Evolutionary conservation across 2,797 vertebrate genomes (phyloP), one percentile per base, ranked within the genome.

Genomic region (Perodicticus potto): DNA sequence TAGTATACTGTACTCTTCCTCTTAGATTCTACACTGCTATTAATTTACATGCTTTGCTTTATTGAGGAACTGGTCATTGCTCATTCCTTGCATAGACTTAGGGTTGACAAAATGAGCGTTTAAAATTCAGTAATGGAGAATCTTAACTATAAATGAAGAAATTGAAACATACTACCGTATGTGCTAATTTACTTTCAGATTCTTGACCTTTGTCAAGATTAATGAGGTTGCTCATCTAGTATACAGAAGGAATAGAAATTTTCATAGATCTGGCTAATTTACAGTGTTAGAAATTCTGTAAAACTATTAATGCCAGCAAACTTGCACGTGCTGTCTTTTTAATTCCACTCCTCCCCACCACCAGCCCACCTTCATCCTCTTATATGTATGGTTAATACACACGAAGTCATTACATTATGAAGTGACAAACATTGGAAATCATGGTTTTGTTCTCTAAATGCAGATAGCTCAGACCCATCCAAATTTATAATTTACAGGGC

Each of bases 201-300:
- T 92, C 82, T 94, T 97, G 92, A 96, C 82, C 88, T 97, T 97
- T 96, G 88, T 90, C 77, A 93, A 90, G 86, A 95, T 63, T 96
- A 94, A 96, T 96, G 69, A 96, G 63, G 91, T 95, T 92, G 84
- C 69, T 67, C 93, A 95, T 94, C 61, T 90, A 90, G 20, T 74
- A 72, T 55, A 93, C 85, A 87, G 57, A 95, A 95, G 70, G 55
- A 27, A 94, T 83, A 86, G 86, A 95, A 95, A 20, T 86, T 92
- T 78, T 92, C 93, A 92, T 86, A 96, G 63, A 93, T 22, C 34
- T 92, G 32, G 67, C 40, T 88, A 74, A 88, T 94, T 97, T 90
- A 55, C 65, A 57, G 78, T 87, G 22, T 74, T 93, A 93, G 57
- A 37, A 88, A 61, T 90, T 92, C 57, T 80, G 9, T 82, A 76